phyloP scores from a whole-genome alignment of 2,797 vertebrate genomes.

The Botia kubotai region DNA sequence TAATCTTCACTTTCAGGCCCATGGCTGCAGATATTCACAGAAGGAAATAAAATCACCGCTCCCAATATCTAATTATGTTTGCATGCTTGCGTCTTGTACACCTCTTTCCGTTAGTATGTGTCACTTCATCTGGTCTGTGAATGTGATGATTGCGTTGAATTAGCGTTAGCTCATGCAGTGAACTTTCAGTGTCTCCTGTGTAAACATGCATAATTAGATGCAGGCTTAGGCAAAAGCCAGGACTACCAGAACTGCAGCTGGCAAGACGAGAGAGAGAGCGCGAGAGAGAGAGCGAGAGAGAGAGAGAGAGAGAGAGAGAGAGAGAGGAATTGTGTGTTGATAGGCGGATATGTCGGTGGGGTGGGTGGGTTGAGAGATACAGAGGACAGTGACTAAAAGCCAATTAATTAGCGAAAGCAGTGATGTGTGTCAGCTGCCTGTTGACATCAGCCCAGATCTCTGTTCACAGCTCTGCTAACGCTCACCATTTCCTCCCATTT shows the following conservation, averaged over 20 bases:
- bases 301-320: no score
- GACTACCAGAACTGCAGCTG: conserved; percentile 18
- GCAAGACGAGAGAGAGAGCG: neutral
- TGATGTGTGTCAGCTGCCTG: conserved; percentile 82
- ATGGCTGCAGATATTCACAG: no score
- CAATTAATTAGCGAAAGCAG: conserved; percentile 83
- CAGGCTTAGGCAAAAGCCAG: conserved; percentile 37
- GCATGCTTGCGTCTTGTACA: neutral
- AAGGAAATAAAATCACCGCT: neutral
- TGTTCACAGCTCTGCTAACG: conserved; percentile 64
- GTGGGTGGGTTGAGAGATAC: conserved; percentile 74
- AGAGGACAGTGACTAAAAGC: conserved; percentile 77
- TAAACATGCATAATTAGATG: conserved; percentile 46
- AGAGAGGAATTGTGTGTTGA: conserved; percentile 47
- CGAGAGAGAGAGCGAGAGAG: no score
- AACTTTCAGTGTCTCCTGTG: conserved; percentile 36
- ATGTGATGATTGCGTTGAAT: conserved; percentile 39
- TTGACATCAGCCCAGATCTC: conserved; percentile 82
- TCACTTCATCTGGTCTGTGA: conserved; percentile 21
- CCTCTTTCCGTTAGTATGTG: conserved; percentile 24
- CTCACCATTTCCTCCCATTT: conserved; percentile 14
- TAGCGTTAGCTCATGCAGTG: conserved; percentile 38
- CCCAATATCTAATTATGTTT: conserved; percentile 1
- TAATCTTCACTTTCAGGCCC: no score
- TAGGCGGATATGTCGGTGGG: conserved; percentile 60